Evolutionary conservation across 2,888 invertebrate genomes (phyloP).

Genomic region (Leptothorax acervorum): DNA sequence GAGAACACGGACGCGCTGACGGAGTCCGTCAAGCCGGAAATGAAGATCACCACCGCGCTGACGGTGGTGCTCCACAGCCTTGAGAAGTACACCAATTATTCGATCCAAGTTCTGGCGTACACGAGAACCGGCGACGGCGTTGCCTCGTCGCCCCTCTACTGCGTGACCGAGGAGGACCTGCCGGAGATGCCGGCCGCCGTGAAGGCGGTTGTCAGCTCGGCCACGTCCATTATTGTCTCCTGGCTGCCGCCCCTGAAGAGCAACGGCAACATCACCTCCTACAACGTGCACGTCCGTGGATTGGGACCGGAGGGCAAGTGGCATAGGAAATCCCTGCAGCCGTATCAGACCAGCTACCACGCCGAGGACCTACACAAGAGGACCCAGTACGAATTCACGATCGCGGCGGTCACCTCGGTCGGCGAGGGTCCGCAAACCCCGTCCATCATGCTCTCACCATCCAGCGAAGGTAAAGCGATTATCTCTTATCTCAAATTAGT

Average conservation of each 20-base stretch:
- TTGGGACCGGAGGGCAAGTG: constrained; percentile 82
- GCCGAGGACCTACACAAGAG: constrained; percentile 84
- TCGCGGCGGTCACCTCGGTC: constrained; percentile 84
- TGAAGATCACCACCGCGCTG: constrained; percentile 90
- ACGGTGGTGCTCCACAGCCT: constrained; percentile 92
- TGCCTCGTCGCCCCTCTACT: constrained; percentile 93
- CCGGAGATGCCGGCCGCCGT: constrained; percentile 96
- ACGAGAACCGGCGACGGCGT: constrained; percentile 96
- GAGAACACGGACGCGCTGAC: constrained; percentile 83
- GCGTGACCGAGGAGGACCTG: constrained; percentile 96
- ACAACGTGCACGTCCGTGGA: constrained; percentile 82
- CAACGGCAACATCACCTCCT: constrained; percentile 89
- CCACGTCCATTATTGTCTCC: constrained; percentile 94
- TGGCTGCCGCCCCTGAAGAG: constrained; percentile 95
- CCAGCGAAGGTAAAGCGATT: constrained; percentile 83
- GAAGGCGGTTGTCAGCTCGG: constrained; percentile 95
- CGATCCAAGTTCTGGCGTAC: constrained; percentile 95
- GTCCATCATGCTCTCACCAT: constrained; percentile 85
- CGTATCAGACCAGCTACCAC: constrained; percentile 83
- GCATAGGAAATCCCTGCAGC: constrained; percentile 79
- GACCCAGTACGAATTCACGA: constrained; percentile 85
- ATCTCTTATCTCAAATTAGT: neutral
- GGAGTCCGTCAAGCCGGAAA: constrained; percentile 83
- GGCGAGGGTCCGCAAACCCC: constrained; percentile 85
- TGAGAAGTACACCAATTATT: constrained; percentile 96